phyloP scores from a whole-genome alignment of 2,113 vertebrate genomes.

The Dermatemys mawii region DNA sequence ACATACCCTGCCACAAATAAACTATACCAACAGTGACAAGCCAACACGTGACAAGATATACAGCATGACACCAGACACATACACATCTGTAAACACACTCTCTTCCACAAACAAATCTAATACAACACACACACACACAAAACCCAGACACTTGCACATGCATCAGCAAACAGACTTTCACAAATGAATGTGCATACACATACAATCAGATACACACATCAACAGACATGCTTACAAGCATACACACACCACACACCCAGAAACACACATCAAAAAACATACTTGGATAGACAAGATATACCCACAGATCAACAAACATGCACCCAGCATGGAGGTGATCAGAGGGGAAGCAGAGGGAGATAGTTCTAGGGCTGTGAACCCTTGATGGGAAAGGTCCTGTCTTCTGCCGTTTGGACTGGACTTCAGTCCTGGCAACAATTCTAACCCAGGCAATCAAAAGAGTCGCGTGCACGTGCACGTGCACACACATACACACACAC shows the following conservation, averaged over 20 bases:
- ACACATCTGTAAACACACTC: neutral
- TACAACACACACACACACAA: neutral
- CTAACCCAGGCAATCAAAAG: too few relatives aligned
- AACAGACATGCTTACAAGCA: conserved; percentile 4
- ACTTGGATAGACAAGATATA: neutral
- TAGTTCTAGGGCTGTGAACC: too few relatives aligned
- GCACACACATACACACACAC: neutral
- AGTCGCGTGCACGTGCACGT: too few relatives aligned
- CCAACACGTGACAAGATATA: neutral
- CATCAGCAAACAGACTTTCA: neutral
- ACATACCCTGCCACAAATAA: neutral
- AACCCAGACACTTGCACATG: neutral
- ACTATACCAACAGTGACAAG: neutral
- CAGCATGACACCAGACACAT: neutral
- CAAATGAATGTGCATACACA: neutral
- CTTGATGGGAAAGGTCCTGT: too few relatives aligned
- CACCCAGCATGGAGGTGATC: too few relatives aligned
- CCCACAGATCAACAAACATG: neutral
- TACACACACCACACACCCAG: neutral
- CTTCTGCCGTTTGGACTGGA: too few relatives aligned
- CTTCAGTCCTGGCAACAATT: too few relatives aligned
- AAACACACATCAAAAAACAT: neutral
- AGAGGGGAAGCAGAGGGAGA: too few relatives aligned
- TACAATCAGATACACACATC: neutral
- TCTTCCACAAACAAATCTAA: neutral